Conservation (phyloP, 2,888 invertebrate genomes). For the Eumerus sabulonum region DNA sequence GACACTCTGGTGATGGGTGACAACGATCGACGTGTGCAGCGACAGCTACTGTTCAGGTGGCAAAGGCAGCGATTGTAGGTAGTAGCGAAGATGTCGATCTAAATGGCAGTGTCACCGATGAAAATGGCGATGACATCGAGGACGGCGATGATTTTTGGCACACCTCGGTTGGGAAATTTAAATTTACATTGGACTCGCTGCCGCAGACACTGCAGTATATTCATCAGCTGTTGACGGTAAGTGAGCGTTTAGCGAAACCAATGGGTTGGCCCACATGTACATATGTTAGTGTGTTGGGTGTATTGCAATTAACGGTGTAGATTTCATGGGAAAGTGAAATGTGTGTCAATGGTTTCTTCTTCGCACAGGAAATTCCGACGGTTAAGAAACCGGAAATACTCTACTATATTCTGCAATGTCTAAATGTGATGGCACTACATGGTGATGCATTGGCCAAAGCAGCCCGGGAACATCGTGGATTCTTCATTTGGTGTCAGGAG, state of each 20-base stretch:
- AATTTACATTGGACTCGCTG: constrained; percentile 92
- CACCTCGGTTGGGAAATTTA: constrained; percentile 94
- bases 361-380: constrained; percentile 85
- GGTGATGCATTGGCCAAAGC: constrained; percentile 94
- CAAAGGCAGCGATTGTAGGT: constrained; percentile 84
- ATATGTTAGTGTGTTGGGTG: neutral
- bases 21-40: constrained; percentile 76
- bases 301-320: constrained; percentile 43
- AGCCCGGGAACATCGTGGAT: constrained; percentile 92
- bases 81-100: constrained; percentile 79
- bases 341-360: constrained; percentile 3
- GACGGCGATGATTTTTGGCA: constrained; percentile 94
- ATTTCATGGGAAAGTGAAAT: constrained; percentile 53
- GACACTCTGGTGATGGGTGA: constrained; percentile 39
- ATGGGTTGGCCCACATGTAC: constrained; percentile 4
- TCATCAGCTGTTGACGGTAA: constrained; percentile 88
- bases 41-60: constrained; percentile 86
- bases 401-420: constrained; percentile 94
- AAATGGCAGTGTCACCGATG: constrained; percentile 85
- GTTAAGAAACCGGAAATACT: constrained; percentile 94
- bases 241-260: constrained; percentile 53
- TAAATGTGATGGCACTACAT: constrained; percentile 94
- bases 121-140: constrained; percentile 83
- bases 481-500: constrained; percentile 97
- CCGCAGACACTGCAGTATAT: constrained; percentile 96